phyloP scores from a whole-genome alignment of 2,888 invertebrate genomes.

The Ptychoptera albimana region DNA sequence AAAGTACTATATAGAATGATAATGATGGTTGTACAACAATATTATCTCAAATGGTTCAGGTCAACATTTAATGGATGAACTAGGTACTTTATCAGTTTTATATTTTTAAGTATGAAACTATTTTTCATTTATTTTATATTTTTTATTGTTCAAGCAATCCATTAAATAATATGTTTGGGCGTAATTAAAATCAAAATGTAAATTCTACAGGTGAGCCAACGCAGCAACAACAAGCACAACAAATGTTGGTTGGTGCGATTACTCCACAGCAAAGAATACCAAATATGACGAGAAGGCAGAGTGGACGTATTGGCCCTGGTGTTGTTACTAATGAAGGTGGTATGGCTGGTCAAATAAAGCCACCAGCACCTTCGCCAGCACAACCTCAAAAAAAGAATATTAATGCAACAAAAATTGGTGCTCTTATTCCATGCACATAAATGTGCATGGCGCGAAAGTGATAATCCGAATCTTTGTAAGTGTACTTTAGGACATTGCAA shows the following conservation, averaged over 20 bases:
- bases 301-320: constrained; percentile 33
- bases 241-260: constrained; percentile 30
- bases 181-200: constrained; percentile 10
- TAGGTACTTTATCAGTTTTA: constrained; percentile 9
- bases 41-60: constrained; percentile 25
- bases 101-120: background rate
- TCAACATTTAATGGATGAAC: constrained; percentile 33
- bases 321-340: constrained; percentile 42
- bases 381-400: constrained; percentile 84
- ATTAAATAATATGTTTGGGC: constrained; percentile 22
- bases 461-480: constrained; percentile 46
- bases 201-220: constrained; percentile 20
- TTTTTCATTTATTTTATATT: no score
- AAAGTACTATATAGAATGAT: no score
- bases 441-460: constrained; percentile 88
- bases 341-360: constrained; percentile 56
- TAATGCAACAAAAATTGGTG: constrained; percentile 97
- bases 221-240: constrained; percentile 13
- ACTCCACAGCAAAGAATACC: constrained; percentile 37
- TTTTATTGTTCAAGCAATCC: constrained; percentile 1
- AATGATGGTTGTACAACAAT: no score
- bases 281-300: constrained; percentile 11
- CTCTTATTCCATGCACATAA: constrained; percentile 95
- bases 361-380: constrained; percentile 60
- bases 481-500: constrained; percentile 96